Conservation (phyloP, 1,140 invertebrate species). For the Drosophila tristis region DNA sequence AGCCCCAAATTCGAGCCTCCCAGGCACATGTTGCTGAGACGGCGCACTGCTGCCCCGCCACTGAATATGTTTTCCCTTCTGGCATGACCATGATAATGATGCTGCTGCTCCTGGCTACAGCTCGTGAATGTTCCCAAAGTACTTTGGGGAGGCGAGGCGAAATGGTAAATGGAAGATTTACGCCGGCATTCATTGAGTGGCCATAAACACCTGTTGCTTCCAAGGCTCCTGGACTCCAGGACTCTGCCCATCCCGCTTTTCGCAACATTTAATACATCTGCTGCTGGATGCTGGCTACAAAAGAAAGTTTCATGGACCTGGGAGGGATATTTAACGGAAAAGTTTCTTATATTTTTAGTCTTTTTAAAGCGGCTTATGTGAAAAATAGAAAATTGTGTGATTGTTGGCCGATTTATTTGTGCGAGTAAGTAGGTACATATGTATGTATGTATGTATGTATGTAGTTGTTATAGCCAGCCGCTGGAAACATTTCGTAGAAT, state of each 20-base stretch:
- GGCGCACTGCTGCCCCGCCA: slow-evolving; percentile 36
- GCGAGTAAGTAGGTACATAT: neutral
- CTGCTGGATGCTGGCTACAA: slow-evolving; percentile 35
- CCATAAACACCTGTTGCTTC: slow-evolving; percentile 70
- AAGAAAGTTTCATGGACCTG: slow-evolving; percentile 54
- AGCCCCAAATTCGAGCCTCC: neutral
- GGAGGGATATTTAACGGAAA: slow-evolving; percentile 1
- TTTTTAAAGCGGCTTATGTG: slow-evolving; percentile 53
- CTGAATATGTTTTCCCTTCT: neutral
- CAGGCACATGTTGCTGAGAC: slow-evolving; percentile 65
- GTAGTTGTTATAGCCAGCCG: slow-evolving; percentile 31
- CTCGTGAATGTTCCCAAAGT: slow-evolving; percentile 49
- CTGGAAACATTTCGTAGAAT: slow-evolving; percentile 45
- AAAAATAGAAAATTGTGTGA: slow-evolving; percentile 31
- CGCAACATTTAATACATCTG: slow-evolving; percentile 39
- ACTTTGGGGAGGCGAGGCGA: slow-evolving; percentile 28
- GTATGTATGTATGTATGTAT: no score
- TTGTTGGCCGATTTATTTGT: slow-evolving; percentile 43
- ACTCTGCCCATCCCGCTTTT: neutral
- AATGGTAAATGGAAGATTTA: slow-evolving; percentile 74
- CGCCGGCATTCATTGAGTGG: slow-evolving; percentile 74
- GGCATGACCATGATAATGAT: neutral
- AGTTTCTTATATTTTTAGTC: slow-evolving; percentile 46
- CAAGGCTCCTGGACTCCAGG: slow-evolving; percentile 25
- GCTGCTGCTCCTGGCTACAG: neutral